phyloP scores from a whole-genome alignment of 2,797 vertebrate species.

The Arrhamphus sclerolepis region DNA sequence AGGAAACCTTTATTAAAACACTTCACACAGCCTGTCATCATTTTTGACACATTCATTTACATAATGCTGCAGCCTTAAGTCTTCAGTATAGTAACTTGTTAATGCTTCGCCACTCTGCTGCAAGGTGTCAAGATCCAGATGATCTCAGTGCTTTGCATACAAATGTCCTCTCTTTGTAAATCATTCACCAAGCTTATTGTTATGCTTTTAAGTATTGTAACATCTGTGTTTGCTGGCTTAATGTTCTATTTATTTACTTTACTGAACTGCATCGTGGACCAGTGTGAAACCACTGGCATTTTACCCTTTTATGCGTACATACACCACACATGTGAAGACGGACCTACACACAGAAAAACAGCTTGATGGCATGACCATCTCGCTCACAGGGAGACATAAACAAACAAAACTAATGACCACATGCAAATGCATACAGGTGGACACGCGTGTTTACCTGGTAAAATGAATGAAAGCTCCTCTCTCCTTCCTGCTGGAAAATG shows the following conservation, averaged over 20 bases:
- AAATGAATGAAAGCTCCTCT: constrained; percentile 96
- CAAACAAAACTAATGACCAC: background rate
- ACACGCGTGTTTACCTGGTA: constrained; percentile 87
- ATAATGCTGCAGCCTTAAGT: too few relatives aligned
- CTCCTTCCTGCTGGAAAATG: constrained; percentile 94
- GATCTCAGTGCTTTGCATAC: background rate
- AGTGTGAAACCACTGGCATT: too few relatives aligned
- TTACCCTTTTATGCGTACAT: background rate
- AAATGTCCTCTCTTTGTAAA: background rate
- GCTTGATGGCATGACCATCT: background rate
- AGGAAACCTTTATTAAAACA: background rate
- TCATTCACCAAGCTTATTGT: background rate
- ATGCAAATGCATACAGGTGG: background rate
- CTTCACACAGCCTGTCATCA: background rate
- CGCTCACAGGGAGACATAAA: background rate
- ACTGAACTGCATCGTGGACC: too few relatives aligned
- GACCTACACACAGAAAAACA: background rate
- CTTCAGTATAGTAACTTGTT: too few relatives aligned
- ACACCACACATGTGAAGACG: background rate
- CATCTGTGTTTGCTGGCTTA: too few relatives aligned
- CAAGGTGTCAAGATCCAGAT: background rate
- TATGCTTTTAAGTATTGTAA: background rate
- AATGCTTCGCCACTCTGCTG: too few relatives aligned
- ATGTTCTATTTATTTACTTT: too few relatives aligned
- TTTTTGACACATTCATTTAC: too few relatives aligned